Evolutionary conservation across 2,113 vertebrate genomes (phyloP), one percentile per base, ranked within the genome.

Genomic region (Urocynchramus pylzowi): DNA sequence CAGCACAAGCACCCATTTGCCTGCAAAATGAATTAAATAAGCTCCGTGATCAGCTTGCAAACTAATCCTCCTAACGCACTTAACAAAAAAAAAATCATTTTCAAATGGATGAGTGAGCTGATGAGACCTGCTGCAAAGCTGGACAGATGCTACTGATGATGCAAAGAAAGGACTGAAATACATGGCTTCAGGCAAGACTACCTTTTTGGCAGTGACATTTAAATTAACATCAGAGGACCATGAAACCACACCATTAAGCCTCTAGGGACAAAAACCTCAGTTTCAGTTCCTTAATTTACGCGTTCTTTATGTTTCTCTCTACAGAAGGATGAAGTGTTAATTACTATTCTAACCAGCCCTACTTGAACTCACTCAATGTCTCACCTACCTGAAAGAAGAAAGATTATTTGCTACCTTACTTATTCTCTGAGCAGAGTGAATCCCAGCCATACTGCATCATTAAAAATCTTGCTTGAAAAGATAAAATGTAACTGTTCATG

Each of bases 181-280:
- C 50, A 74, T 61, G 54, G 84, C 91, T 92, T 70, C 39, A 12
- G 89, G 84, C 83, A 95, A 89, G 61, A 75, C 81, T 95, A 95
- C 87, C 74, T 94, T 94, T 95, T 73, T 60, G 31, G 65, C 61
- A 93, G 9, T 82, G 45, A 94, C 87, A 91, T 93, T 91, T 84
- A 97, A 95, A 94, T 91, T 94, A 89, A 79, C 41, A 69, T 76
- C 92, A 96, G 78, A 95, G n/a, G 53, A 91, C 69, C 82, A 79
- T 31, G 52, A 93, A 96, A 87, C 78, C 74, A 56, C 57, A 93
- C 19, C 53, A 85, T 53, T 85, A 85, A 80, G 87, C 65, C 82
- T 83, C 87, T 37, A 61, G 65, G 84, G 84, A 75, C 30, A 78
- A 91, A 91, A 42, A 1, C 4, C 56, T 78, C 57, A 20, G n/a